Percentiles rank a stretch among this genome's conserved stretches.
Conservation (phyloP, 2,113 vertebrate genomes). For the Stegostoma tigrinum region DNA sequence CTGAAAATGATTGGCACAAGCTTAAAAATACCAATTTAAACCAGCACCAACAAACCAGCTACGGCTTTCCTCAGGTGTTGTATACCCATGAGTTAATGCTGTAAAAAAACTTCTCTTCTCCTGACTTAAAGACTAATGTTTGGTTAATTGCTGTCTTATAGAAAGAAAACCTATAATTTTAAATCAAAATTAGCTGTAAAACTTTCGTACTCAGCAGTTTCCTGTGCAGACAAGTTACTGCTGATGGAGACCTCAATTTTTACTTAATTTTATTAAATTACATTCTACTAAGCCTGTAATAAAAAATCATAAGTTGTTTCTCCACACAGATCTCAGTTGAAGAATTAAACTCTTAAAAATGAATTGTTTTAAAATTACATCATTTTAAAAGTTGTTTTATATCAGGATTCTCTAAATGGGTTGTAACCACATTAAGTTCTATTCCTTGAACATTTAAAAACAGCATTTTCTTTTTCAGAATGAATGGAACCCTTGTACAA, state of each 20-base stretch:
- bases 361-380: not conserved
- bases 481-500: not conserved
- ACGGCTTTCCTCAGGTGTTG: too few species aligned
- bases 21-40: too few species aligned
- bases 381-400: not conserved
- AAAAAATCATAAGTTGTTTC: not conserved
- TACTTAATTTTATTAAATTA: not conserved
- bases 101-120: too few species aligned
- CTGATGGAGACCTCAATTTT: too few species aligned
- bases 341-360: not conserved
- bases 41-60: too few species aligned
- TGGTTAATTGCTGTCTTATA: too few species aligned
- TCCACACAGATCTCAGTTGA: not conserved
- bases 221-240: not conserved
- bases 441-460: not conserved
- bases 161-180: too few species aligned
- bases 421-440: not conserved
- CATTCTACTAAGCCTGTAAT: not conserved
- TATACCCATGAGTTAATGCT: too few species aligned
- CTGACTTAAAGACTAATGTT: too few species aligned
- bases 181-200: too few species aligned
- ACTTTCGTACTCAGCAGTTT: too few species aligned
- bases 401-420: not conserved
- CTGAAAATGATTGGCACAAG: too few species aligned
- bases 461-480: not conserved